Evolutionary conservation across 2,888 invertebrate genomes (phyloP), one percentile per base, ranked within the genome.

Genomic region (Drosophila emarginata): DNA sequence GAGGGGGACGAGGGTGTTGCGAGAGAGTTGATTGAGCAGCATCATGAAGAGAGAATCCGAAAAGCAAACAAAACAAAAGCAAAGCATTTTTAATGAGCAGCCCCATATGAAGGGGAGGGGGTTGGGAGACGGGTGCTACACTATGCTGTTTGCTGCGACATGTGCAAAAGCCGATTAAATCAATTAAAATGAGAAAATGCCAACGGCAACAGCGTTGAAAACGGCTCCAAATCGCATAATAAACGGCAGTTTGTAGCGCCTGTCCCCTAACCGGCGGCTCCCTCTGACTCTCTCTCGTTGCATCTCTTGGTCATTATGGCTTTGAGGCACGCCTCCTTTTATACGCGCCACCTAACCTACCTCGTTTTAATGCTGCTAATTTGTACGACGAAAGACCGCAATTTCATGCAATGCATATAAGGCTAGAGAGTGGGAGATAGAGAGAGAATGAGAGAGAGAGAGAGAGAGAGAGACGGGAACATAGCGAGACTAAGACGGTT

Each of bases 101-200:
- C 51, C 45, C 11, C 18, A 36, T 23, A 36, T 45, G 64, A 56
- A 39, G 14, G 18, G 18, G 11, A 11, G 14, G 21, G 39, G 14
- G 52, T 9, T 2, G 32, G 32, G 12, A 6, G 21, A 37, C 11
- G 1, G 32, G 12, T 9, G 18, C 18, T 32, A 32, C 32, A 32
- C 52, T 52, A 14, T 52, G 52, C 37, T n/a, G 23, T 54, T n/a
- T 39, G 32, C 37, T 51, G 71, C 65, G 72, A 72, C 74, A 73
- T 73, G 73, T 54, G 39, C 54, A 50, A 74, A 87, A 87, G 75
- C 81, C 81, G 82, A 83, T 83, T 83, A 87, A 87, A 87, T 83
- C 82, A 87, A 83, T 83, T 82, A 82, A 86, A 84, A 77, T 58
- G 76, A 67, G 74, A 77, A 87, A 87, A 75, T 72, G 61, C 71